phyloP scores from a whole-genome alignment of 2,888 invertebrate genomes.

The Monoplex corrugatus region DNA sequence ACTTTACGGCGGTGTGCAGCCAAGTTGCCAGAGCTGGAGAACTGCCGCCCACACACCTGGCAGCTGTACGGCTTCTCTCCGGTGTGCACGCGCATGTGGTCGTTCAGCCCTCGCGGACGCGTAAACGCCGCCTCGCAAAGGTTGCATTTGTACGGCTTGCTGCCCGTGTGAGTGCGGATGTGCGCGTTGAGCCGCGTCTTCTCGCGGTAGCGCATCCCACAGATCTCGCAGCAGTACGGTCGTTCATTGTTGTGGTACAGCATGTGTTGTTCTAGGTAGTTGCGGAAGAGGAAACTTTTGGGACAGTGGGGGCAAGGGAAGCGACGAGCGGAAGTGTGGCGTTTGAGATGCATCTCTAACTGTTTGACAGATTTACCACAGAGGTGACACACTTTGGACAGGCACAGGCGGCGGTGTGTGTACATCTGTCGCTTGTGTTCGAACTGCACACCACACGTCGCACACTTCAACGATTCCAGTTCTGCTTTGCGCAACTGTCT shows the following conservation, averaged over 20 bases:
- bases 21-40: conserved; percentile 35
- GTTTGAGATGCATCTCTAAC: conserved; percentile 50
- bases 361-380: conserved; percentile 34
- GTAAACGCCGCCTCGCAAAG: conserved; percentile 31
- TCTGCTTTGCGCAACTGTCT: conserved; percentile 20
- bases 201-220: conserved; percentile 28
- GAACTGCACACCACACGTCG: conserved; percentile 9
- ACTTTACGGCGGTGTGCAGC: conserved; percentile 30
- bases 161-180: conserved; percentile 32
- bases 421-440: conserved; percentile 28
- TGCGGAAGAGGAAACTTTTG: conserved; percentile 20
- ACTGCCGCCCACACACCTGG: conserved; percentile 20
- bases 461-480: conserved; percentile 7
- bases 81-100: conserved; percentile 41
- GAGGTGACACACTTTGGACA: conserved; percentile 34
- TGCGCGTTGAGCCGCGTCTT: conserved; percentile 34
- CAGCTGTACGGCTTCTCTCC: conserved; percentile 31
- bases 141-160: conserved; percentile 15
- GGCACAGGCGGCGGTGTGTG: conserved; percentile 28
- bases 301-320: conserved; percentile 37
- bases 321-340: neutral
- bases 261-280: conserved; percentile 39
- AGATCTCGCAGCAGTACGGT: conserved; percentile 34
- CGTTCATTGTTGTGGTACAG: conserved; percentile 3
- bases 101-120: conserved; percentile 9